These are phyloP conservation scores for Turritopsis dohrnii DNA, from an alignment of 30 jellyfish, hydroid and myxozoan genomes.

Conservation along the genomic window DNA sequence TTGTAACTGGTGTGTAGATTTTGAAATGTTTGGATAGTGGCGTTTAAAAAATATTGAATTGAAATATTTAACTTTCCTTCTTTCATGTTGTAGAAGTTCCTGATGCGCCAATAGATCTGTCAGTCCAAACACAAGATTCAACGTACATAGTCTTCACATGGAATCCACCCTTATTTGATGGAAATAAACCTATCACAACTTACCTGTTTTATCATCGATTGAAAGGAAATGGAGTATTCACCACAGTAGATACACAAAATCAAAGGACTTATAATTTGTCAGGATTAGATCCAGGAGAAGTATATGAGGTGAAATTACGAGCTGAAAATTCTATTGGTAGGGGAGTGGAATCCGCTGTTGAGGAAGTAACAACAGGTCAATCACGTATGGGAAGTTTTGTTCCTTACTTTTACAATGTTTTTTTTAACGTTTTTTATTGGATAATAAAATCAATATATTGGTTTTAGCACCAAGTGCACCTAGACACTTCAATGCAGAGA, in stretches of 20 bases:
- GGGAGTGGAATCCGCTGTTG: background rate
- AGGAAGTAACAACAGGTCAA: background rate
- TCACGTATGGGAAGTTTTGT: background rate
- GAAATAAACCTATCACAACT: constrained; percentile 9
- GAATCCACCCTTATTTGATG: background rate
- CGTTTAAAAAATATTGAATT: background rate
- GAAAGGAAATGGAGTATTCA: background rate
- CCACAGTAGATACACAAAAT: background rate
- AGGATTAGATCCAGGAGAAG: background rate
- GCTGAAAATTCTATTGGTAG: constrained; percentile 1
- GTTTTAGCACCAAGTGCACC: constrained; percentile 21
- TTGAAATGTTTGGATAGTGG: background rate
- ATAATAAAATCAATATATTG: background rate
- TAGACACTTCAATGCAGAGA: background rate
- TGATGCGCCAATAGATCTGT: background rate
- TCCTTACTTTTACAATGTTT: background rate
- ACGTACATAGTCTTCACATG: background rate
- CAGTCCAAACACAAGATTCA: background rate
- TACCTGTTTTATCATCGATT: background rate
- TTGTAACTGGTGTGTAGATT: background rate
- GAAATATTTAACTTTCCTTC: background rate
- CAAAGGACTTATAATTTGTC: background rate
- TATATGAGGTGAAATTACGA: background rate
- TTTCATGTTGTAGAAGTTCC: background rate
- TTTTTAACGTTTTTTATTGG: background rate